Conservation (phyloP, 2,888 invertebrate species). For the Trachelus troglodyta region DNA sequence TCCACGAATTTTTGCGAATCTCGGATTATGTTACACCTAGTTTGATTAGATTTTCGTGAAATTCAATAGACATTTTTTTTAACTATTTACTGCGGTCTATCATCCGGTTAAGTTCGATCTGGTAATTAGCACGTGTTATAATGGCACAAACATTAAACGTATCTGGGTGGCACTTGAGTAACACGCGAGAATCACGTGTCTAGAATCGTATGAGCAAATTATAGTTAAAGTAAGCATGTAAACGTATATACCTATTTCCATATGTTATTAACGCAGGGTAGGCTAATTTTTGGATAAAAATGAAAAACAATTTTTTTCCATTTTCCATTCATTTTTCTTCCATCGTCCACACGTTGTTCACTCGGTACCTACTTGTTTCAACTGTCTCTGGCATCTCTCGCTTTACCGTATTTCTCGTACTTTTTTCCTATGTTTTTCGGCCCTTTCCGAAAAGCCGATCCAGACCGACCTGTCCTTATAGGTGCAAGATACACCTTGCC, state of each 20-base stretch:
- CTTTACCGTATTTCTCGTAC: neutral
- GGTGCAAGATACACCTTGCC: neutral
- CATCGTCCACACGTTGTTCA: neutral
- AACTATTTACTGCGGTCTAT: neutral
- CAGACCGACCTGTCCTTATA: neutral
- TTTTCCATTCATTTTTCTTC: too few relatives aligned
- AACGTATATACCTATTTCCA: neutral
- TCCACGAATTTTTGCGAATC: neutral
- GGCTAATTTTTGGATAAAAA: neutral
- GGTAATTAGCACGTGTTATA: slow-evolving; percentile 30
- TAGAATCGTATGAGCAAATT: neutral
- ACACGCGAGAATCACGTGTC: slow-evolving; percentile 28
- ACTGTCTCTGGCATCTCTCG: neutral
- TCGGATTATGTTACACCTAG: neutral
- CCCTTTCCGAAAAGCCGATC: neutral
- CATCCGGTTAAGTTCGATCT: slow-evolving; percentile 28
- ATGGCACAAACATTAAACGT: slow-evolving; percentile 22
- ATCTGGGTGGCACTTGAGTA: slow-evolving; percentile 12
- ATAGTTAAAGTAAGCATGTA: neutral
- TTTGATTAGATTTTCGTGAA: neutral
- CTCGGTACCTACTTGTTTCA: neutral
- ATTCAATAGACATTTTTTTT: neutral
- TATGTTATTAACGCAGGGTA: neutral
- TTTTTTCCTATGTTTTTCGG: neutral
- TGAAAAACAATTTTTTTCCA: neutral